Base-by-base conservation (phyloP, 1,140 invertebrate genomes). In the Elymnias hypermnestra region DNA sequence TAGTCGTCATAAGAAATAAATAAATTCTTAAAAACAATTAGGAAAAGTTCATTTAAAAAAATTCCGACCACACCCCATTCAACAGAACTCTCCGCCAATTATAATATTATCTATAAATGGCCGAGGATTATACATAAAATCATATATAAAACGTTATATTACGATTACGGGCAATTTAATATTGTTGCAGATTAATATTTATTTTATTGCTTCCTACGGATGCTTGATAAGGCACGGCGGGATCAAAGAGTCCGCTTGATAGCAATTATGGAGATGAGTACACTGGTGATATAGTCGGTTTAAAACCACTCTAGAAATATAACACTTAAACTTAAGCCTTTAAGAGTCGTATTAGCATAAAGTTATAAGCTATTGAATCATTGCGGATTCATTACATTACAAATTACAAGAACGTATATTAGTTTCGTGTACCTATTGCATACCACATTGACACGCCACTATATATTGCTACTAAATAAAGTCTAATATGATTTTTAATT, bases 151-250 rank as follows among this genome's bases (percentile, higher is more conserved):
- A 37, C 36, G 9, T 29, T 42, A 38, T 31, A 53, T 21, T 43
- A 33, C 39, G 13, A 50, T 41, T 29, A 43, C 7, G 14, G 25
- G 22, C 31, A 42, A 50, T 43, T 42, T 47, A 17, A 25, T 43
- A 38, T 26, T 41, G 12, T 47, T 14, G 33, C 17, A 26, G 48
- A 50, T 58, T 46, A 59, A 59, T 59, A 53, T 45, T 44, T 54
- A 49, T 59, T 51, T 54, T 49, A 59, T 58, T 54, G 56, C 51
- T 58, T 52, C 51, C 44, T 47, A 56, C 51, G 36, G 44, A 38
- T 42, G 46, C 15, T 42, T 53, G 44, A 47, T 38, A 39, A 47
- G 44, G 47, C 48, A 53, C 33, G 29, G 40, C 31, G 25, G 33
- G 25, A 58, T 58, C 46, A 58, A 58, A 58, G 31, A 31, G 18